These are phyloP conservation scores for Danionella dracula DNA, from an alignment of 2,797 vertebrate genomes.

Conservation along the genomic window DNA sequence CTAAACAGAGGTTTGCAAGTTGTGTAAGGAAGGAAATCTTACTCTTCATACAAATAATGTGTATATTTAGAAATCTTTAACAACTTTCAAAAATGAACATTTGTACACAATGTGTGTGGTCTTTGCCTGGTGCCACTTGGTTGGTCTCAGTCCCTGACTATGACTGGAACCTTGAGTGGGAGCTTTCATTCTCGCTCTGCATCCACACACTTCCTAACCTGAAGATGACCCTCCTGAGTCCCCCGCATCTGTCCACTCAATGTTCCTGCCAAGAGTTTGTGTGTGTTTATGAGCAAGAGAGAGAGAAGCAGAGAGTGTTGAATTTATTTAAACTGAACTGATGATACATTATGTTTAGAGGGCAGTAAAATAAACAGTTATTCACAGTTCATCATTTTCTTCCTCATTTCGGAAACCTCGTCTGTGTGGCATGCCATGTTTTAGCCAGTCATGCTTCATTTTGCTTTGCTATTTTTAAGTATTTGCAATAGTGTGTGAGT, in stretches of 20 bases:
- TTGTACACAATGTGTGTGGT: constrained; percentile 18
- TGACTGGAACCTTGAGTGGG: constrained; percentile 20
- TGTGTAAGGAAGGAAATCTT: not conserved
- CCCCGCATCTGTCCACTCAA: constrained; percentile 15
- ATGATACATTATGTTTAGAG: constrained; percentile 41
- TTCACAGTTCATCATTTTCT: constrained; percentile 36
- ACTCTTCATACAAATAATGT: no score
- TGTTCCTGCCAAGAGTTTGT: constrained; percentile 16
- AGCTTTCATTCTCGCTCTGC: constrained; percentile 15
- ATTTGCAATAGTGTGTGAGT: constrained; percentile 4
- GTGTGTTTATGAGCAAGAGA: constrained; percentile 26
- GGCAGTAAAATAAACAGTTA: constrained; percentile 43
- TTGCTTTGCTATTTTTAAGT: constrained; percentile 25
- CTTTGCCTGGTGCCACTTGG: constrained; percentile 34
- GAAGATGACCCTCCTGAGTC: constrained; percentile 1
- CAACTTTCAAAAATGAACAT: no score
- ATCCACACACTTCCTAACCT: constrained; percentile 11
- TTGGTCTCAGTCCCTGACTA: constrained; percentile 27
- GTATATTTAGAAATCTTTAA: no score
- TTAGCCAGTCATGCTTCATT: constrained; percentile 53
- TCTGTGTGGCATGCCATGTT: constrained; percentile 52
- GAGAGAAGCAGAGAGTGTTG: constrained; percentile 20
- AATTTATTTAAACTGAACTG: constrained; percentile 45
- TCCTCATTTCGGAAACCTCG: constrained; percentile 29
- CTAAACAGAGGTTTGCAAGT: constrained; percentile 23